These are phyloP conservation scores for Tetropium fuscum DNA, from an alignment of 2,888 invertebrate species.

Conservation along the genomic window DNA sequence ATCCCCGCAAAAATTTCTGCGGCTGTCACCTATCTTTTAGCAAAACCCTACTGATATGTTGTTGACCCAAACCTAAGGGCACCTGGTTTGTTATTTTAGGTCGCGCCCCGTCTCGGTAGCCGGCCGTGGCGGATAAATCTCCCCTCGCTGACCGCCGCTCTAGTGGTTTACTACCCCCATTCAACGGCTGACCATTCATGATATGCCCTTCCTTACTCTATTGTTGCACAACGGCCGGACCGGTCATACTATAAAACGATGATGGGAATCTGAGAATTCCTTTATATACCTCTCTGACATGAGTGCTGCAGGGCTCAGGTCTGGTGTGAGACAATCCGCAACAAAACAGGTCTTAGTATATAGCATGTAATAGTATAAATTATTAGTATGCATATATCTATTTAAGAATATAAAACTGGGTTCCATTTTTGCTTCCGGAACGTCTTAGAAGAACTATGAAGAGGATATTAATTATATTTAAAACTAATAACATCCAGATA, in stretches of 20 bases:
- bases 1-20: no score
- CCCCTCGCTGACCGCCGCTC: slow-evolving; percentile 42
- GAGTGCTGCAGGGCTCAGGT: slow-evolving; percentile 11
- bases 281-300: slow-evolving; percentile 25
- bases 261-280: slow-evolving; percentile 33
- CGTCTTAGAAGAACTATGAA: no score
- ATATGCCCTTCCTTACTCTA: slow-evolving; percentile 41
- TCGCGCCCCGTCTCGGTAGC: slow-evolving; percentile 40
- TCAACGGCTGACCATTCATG: slow-evolving; percentile 50
- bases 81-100: slow-evolving; percentile 51
- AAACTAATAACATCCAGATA: no score
- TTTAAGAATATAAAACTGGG: no score
- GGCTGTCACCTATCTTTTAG: background rate
- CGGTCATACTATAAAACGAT: slow-evolving; percentile 31
- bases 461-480: no score
- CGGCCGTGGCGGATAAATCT: slow-evolving; percentile 36
- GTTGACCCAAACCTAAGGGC: slow-evolving; percentile 39
- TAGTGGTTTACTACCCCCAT: slow-evolving; percentile 51
- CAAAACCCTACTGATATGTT: slow-evolving; percentile 22
- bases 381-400: no score
- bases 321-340: slow-evolving; percentile 24
- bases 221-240: slow-evolving; percentile 34
- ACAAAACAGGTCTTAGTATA: slow-evolving; percentile 8
- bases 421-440: no score
- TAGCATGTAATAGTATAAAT: no score